A percentile compares a stretch with the other conserved stretches of the same genome.
Evolutionary conservation across 2,888 invertebrate genomes (phyloP).

Genomic region (Smittia sp.): DNA sequence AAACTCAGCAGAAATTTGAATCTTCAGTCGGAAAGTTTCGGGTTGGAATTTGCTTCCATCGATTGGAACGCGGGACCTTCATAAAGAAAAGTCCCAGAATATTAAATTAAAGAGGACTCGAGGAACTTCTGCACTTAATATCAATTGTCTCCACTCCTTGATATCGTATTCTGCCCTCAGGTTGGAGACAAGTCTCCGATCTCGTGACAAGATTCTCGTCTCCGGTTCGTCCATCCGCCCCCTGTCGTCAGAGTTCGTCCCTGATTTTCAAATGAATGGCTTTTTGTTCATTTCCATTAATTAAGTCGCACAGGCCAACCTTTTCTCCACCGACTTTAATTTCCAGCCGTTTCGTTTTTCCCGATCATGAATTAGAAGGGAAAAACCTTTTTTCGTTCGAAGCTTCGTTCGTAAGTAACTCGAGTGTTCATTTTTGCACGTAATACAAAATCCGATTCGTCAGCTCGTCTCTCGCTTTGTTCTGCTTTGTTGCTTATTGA

Average conservation of each 20-base stretch:
- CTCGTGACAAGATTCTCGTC: too few species aligned
- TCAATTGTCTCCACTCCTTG: conserved; percentile 21
- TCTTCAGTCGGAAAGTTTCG: neutral
- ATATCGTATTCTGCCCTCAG: neutral
- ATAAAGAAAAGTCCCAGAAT: neutral
- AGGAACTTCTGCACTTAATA: conserved; percentile 20
- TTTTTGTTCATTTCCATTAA: neutral
- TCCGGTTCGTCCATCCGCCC: neutral
- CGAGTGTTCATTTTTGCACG: conserved; percentile 13
- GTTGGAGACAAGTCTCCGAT: neutral
- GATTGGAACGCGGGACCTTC: neutral
- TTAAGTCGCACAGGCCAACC: neutral
- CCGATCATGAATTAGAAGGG: neutral
- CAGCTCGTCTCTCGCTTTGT: neutral
- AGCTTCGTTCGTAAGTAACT: neutral
- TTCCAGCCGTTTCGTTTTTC: neutral
- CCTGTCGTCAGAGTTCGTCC: neutral
- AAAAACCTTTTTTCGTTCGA: neutral
- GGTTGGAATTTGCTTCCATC: neutral
- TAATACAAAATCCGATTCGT: neutral
- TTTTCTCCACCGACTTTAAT: neutral
- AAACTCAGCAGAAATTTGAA: conserved; percentile 7
- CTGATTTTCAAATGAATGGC: neutral
- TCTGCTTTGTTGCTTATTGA: conserved; percentile 13
- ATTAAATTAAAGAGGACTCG: conserved; percentile 18